Evolutionary conservation across 2,888 invertebrate genomes (phyloP), one percentile per base, ranked within the genome.

Genomic region (Micoletzkya japonica): DNA sequence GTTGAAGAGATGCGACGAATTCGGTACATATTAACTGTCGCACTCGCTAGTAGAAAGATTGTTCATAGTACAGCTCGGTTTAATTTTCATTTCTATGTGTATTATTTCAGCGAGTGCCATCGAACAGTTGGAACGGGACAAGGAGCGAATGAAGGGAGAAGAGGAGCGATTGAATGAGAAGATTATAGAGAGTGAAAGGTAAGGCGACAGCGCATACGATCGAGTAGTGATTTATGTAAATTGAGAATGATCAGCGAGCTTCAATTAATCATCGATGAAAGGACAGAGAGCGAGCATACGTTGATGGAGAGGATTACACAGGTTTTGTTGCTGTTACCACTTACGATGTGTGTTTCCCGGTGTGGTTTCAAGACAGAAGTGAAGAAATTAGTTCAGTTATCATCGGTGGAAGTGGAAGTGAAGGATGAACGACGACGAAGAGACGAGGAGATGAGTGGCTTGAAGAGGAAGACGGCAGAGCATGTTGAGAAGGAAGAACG

Each of bases 251-350:
- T 66, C 24, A 28, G 30, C 37, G 64, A 66, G 28, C 64, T 66
- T 17, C 52, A 54, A 4, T 20, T 66, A n/a, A 24, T 54, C 10
- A 66, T 66, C 28, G 64, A 66, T 30, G 64, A 66, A 66, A 24
- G 54, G 20, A 66, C 64, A 26, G 64, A 66, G 34, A 54, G 54
- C 30, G 64, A 52, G 54, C 52, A 52, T 36, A 66, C 36, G 44
- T 30, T 66, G 24, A 20, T 66, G 28, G 44, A 66, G 37, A 52
- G 54, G 44, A 28, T 66, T 17, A 37, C 64, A 20, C 44, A 66
- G 64, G 64, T 66, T 1, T 2, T 7, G 1, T 10, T 1, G n/a
- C 26, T 24, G 34, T 30, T 17, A 7, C 37, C n/a, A n/a, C n/a
- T n/a, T n/a, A n/a, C n/a, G n/a, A n/a, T n/a, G n/a, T n/a, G n/a